Evolutionary conservation across 2,888 invertebrate genomes (phyloP).

Genomic region (Hedya salicella): DNA sequence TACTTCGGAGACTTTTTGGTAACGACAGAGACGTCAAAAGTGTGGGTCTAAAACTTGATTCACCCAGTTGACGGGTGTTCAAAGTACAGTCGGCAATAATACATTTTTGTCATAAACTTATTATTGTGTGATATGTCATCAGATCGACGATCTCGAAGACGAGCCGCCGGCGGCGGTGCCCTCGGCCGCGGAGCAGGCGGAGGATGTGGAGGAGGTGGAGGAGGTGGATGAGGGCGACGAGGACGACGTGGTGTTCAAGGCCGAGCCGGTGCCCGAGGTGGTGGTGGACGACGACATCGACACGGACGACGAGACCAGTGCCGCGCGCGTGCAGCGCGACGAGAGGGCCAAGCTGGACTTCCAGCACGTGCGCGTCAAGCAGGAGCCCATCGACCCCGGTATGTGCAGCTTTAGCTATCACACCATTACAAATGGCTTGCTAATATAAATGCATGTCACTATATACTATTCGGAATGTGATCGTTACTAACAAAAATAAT

Average conservation of each 20-base stretch:
- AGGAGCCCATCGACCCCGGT: conserved; percentile 81
- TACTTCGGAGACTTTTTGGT: too few relatives aligned
- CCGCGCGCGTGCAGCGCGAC: conserved; percentile 64
- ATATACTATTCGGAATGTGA: too few relatives aligned
- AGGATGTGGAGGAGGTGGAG: background rate
- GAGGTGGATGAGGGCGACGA: conserved; percentile 82
- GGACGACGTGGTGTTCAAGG: conserved; percentile 88
- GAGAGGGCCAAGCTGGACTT: conserved; percentile 64
- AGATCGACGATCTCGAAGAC: conserved; percentile 28
- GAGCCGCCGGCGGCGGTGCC: background rate
- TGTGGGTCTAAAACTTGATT: too few relatives aligned
- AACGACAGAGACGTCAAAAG: too few relatives aligned
- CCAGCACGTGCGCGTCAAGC: conserved; percentile 86
- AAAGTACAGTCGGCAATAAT: too few relatives aligned
- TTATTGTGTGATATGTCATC: background rate
- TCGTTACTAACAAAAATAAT: too few relatives aligned
- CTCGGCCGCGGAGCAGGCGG: background rate
- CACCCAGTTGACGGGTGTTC: too few relatives aligned
- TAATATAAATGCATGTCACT: too few relatives aligned
- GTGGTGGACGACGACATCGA: conserved; percentile 86
- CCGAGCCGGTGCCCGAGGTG: conserved; percentile 87
- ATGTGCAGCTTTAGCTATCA: background rate
- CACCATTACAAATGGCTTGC: too few relatives aligned
- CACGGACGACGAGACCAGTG: conserved; percentile 82
- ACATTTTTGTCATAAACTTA: too few relatives aligned